Evolutionary conservation across 2,113 vertebrate species (phyloP).

Genomic region (Nansenia antarctica): DNA sequence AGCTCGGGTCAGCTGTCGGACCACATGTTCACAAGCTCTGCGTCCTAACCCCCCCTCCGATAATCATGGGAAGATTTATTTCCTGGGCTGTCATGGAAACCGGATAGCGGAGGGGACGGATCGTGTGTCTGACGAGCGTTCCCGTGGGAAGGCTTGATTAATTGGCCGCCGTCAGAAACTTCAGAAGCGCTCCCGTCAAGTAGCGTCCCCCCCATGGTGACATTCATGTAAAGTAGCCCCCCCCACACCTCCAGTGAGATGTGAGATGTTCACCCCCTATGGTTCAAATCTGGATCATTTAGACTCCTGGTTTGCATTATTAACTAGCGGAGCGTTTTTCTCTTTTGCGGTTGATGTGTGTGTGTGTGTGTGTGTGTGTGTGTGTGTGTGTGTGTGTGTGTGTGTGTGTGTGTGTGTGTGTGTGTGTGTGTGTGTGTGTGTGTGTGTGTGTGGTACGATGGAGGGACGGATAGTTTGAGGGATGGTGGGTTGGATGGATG

Average conservation of each 20-base stretch:
- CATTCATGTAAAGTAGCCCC: conserved; percentile 45
- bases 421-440: no score
- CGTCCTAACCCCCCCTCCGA: conserved; percentile 36
- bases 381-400: not conserved
- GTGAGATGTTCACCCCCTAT: conserved; percentile 17
- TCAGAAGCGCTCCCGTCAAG: conserved; percentile 35
- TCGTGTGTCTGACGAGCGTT: conserved; percentile 22
- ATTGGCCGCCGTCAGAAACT: conserved; percentile 43
- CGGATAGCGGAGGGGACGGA: conserved; percentile 1
- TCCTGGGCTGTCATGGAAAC: conserved; percentile 10
- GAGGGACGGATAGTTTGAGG: no score
- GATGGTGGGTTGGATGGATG: not conserved
- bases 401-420: no score
- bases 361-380: not conserved
- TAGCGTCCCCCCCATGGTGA: conserved; percentile 23
- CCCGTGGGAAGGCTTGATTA: conserved; percentile 38
- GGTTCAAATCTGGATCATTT: conserved; percentile 36
- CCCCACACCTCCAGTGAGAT: no score
- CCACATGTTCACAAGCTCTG: conserved; percentile 45
- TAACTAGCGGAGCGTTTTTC: conserved; percentile 9
- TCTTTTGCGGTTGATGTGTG: not conserved
- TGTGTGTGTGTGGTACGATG: no score
- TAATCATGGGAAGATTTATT: conserved; percentile 56
- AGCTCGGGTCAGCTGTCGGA: conserved; percentile 54
- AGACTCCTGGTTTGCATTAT: conserved; percentile 37